Conservation (phyloP, 2,888 invertebrate species). For the Ophion ellenae region DNA sequence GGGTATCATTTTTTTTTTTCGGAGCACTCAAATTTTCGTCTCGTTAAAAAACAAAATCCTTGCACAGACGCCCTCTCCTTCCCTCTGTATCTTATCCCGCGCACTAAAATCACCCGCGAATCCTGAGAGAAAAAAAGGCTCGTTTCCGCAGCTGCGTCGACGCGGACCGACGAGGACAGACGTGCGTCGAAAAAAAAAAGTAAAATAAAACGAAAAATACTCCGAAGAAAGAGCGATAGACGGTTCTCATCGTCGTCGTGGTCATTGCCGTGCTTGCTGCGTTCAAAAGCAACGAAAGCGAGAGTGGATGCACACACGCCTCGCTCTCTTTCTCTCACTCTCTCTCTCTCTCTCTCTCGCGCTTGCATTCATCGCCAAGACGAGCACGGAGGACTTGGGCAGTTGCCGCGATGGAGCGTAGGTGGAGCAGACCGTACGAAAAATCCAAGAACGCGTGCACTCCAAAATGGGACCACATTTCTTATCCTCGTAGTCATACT, state of each 20-base stretch:
- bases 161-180: conserved; percentile 57
- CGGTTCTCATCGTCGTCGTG: conserved; percentile 53
- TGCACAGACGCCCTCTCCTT: background rate
- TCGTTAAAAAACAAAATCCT: background rate
- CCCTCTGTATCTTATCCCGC: conserved; percentile 16
- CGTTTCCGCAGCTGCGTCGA: conserved; percentile 59
- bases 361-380: conserved; percentile 41
- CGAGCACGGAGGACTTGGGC: conserved; percentile 32
- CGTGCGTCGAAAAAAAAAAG: conserved; percentile 35
- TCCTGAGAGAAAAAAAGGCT: conserved; percentile 22
- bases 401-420: conserved; percentile 56
- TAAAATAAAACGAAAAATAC: conserved; percentile 28
- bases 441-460: conserved; percentile 58
- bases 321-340: conserved; percentile 61
- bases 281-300: conserved; percentile 75
- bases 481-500: background rate
- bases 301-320: conserved; percentile 74
- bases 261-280: conserved; percentile 43
- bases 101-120: conserved; percentile 58
- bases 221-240: conserved; percentile 49
- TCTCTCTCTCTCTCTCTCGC: conserved; percentile 64
- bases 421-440: conserved; percentile 62
- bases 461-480: conserved; percentile 2
- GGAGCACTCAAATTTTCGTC: conserved; percentile 25
- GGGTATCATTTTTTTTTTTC: conserved; percentile 20